Evolutionary conservation across 1,140 invertebrate species (phyloP), one percentile per base, ranked within the genome.

Genomic region (Arion vulgaris): DNA sequence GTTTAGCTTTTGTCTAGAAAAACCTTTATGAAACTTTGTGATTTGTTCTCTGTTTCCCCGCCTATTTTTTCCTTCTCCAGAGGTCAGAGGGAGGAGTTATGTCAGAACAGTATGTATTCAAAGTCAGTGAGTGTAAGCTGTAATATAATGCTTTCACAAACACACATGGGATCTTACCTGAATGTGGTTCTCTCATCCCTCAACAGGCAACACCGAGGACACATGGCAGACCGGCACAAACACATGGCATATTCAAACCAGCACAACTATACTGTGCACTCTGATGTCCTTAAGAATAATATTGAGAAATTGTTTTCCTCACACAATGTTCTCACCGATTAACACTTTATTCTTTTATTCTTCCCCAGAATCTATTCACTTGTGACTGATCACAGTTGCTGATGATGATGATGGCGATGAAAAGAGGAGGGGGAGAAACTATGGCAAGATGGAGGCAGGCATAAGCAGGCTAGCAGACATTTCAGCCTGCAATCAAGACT

Each of bases 401-500:
- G n/a, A n/a, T n/a, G n/a, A 57, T 57, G 51, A 57, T 57, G 15
- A 23, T 23, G 19, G 26, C 26, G 51, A 57, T 57, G 51, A 15
- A 57, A 57, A 57, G 51, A 57, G 23, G 26, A 26, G 19, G 51
- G 26, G 51, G 51, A 23, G 19, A 57, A 57, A 57, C 15, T 23
- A 9, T 57, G 51, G 51, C 51, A 57, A 57, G 51, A 57, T 57
- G 51, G 51, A 57, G 51, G 51, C 51, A 57, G 51, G 26, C 51
- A 57, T 57, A 57, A 57, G 51, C 51, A 57, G 51, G 51, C 51
- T 57, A 57, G 51, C 51, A 57, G 51, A 57, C 51, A 23, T 57
- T 57, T 57, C 23, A 57, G 51, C 51, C 17, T 57, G 51, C 51
- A 57, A 57, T 57, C 51, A 26, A 57, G 19, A 57, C 51, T 57